Evolutionary conservation across 2,797 vertebrate species (phyloP), one percentile per base, ranked within the genome.

Genomic region (Macrochelys suwanniensis): DNA sequence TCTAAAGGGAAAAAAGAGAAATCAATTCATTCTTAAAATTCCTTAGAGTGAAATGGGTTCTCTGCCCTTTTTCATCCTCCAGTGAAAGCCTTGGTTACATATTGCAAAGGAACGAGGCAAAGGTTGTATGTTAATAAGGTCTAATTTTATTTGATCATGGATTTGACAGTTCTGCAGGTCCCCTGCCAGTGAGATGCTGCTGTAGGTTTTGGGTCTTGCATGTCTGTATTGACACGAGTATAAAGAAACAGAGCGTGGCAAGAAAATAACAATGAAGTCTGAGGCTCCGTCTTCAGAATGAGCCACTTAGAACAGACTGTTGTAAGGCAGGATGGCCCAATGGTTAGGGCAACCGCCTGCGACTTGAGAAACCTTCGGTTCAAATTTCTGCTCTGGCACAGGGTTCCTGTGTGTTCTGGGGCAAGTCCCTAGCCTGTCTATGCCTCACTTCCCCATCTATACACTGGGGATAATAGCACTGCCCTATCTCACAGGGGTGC

Each of bases 201-300:
- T 25, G 13, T 4, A 5, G 0, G 47, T 25, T 84, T 89, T 6
- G 2, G 2, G 45, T 28, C 53, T 21, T 47, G 21, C 0, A 5
- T 28, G 78, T 37, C 50, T 9, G 16, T 6, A 37, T 65, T 1
- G 47, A 59, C 33, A 26, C 2, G 1, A 21, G 4, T 3, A 59
- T 37, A 57, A 79, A 81, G 15, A 61, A 45, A 50, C 0, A 0
- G 7, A 0, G 1, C 53, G 16, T 0, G 0, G 56, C 7, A 77
- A 25, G 23, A 61, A 37, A 49, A 33, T 26, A 37, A 56, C 59
- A 53, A 83, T 91, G 61, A 83, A 83, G 37, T 4, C 25, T 49
- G 11, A 13, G 53, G 80, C 25, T 54, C 61, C 50, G 61, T 65
- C 42, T 31, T 59, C 33, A 6, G 49, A 45, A 19, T 11, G 3